Base-by-base conservation (phyloP, 2,113 vertebrate species). In the Romanogobio albipinnatus region DNA sequence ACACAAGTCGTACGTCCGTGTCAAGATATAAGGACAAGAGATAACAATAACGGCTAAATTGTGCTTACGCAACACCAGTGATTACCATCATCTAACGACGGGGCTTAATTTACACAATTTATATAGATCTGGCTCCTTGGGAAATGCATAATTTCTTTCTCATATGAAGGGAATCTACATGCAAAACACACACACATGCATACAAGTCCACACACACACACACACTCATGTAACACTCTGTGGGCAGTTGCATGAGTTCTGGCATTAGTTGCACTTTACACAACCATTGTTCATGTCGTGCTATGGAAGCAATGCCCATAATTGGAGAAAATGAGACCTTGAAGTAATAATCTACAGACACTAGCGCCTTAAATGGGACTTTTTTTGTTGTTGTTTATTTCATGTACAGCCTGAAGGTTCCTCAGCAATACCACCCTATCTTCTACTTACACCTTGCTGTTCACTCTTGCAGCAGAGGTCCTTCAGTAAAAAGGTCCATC, bases 1-100 rank as follows among this genome's bases (percentile, higher is more conserved):
- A 85, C 91, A 93, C 94, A 93, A 93, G 93, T 95, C 94, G 93
- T 86, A 77, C 61, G 49, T 86, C 90, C 91, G 91, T 93, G 93
- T 92, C 91, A 92, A 88, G 87, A 91, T 87, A 88, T 92, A 93
- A 95, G 93, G 92, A 93, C 91, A 89, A 88, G 89, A 90, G 90
- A 91, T 90, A 88, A 86, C 79, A 71, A n/a, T 88, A 89, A 90
- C 76, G 88, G 91, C 90, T 92, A 81, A 86, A 92, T 89, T 93
- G 84, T 36, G 24, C 89, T 90, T 87, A 90, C 87, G 87, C 90
- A 89, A 85, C 43, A 29, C 58, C 61, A 9, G 84, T 83, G 88
- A 93, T 93, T 91, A 91, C 91, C 90, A 90, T 89, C 82, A 84
- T 77, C 87, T 91, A 93, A 93, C 89, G 90, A 89, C 88, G 61